Base-by-base conservation (phyloP, 2,113 vertebrate species). In the Felis chaus region DNA sequence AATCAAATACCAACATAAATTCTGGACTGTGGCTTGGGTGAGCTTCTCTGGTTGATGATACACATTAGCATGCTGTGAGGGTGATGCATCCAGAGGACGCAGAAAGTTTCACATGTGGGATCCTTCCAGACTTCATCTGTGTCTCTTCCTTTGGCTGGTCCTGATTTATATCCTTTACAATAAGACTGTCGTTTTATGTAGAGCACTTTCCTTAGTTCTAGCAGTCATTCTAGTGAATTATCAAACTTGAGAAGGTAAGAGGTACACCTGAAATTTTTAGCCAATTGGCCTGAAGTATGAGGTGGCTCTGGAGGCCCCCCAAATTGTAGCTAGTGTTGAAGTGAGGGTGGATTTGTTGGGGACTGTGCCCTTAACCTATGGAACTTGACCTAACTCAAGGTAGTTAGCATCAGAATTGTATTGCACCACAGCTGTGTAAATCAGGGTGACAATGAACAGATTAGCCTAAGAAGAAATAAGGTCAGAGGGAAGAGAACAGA, bases 51-150 rank as follows among this genome's bases (percentile, higher is more conserved):
- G 41, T 23, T 39, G 48, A 10, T 0, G 21, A 8, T 12, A 21
- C 27, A 61, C 18, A 84, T 1, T 12, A 0, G 9, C 1, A 63
- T 25, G 1, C 57, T 36, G 19, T 7, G 19, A 71, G 63, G 65
- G 1, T 5, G 15, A 61, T 1, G 7, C 3, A 1, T 73, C n/a
- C 36, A 1, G 12, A 63, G 39, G 50, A 73, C 68, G 27, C 0
- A 15, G 36, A 33, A 33, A 4, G 3, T 9, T 10, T 36, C 65
- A 16, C 3, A 1, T 3, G 0, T 76, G 61, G 0, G 7, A 55
- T 7, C 74, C 29, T 16, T 4, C 1, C 0, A 3, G 33, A 57
- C 3, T 1, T n/a, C 25, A 2, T 15, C 53, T 13, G 10, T 7
- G 21, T 76, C 65, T 84, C 63, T 80, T 85, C 39, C 65, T 80